phyloP scores from a whole-genome alignment of 2,888 invertebrate genomes.

The Agonopterix arenella region DNA sequence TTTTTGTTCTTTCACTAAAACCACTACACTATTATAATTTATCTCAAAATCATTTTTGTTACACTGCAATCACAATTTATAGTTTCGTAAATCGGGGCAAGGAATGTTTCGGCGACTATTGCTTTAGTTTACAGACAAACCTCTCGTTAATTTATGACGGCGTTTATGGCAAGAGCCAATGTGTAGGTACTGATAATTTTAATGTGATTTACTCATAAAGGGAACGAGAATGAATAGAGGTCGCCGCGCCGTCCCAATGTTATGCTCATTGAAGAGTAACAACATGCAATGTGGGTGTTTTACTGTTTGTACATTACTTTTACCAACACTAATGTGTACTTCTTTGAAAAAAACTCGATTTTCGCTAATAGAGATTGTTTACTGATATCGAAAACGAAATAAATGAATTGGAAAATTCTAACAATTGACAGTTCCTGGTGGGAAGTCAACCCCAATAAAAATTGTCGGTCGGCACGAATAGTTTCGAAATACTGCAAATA shows the following conservation, averaged over 20 bases:
- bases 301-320: slow-evolving; percentile 33
- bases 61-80: slow-evolving; percentile 56
- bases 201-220: slow-evolving; percentile 40
- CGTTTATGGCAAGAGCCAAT: slow-evolving; percentile 10
- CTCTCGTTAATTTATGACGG: slow-evolving; percentile 9
- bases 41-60: slow-evolving; percentile 75
- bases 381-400: slow-evolving; percentile 31
- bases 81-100: slow-evolving; percentile 12
- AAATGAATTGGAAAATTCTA: slow-evolving; percentile 53
- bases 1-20: slow-evolving; percentile 48
- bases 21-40: slow-evolving; percentile 66
- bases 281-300: slow-evolving; percentile 64
- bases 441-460: slow-evolving; percentile 64
- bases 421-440: slow-evolving; percentile 69
- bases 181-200: slow-evolving; percentile 28
- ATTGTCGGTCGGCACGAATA: slow-evolving; percentile 60
- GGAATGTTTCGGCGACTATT: slow-evolving; percentile 61
- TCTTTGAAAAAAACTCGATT: slow-evolving; percentile 25
- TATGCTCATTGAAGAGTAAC: slow-evolving; percentile 74
- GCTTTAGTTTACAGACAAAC: slow-evolving; percentile 18
- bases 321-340: slow-evolving; percentile 37
- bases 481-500: slow-evolving; percentile 45
- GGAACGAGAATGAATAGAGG: slow-evolving; percentile 55
- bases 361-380: slow-evolving; percentile 19
- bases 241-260: slow-evolving; percentile 69